Conservation (phyloP, 1,140 invertebrate species). For the Bradynema listronoti region DNA sequence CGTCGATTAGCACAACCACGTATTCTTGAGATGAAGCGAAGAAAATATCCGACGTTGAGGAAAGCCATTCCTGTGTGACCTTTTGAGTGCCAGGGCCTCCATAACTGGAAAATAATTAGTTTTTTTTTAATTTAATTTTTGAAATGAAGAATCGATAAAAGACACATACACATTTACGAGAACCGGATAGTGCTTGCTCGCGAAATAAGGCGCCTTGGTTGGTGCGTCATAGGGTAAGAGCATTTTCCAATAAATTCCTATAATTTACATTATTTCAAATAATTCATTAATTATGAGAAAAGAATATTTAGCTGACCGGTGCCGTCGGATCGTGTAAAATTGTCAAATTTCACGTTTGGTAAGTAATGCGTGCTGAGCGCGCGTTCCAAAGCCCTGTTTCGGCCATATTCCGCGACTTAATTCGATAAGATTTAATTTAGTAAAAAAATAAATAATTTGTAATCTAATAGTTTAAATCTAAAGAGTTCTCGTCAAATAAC, state of each 20-base stretch:
- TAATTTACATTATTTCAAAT: constrained; percentile 3
- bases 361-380: constrained; percentile 31
- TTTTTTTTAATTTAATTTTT: no score
- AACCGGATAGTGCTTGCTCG: constrained; percentile 38
- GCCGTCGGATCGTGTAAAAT: constrained; percentile 39
- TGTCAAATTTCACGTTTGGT: constrained; percentile 41
- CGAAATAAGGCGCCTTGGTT: constrained; percentile 6
- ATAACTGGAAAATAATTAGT: constrained; percentile 26
- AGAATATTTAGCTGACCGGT: constrained; percentile 25
- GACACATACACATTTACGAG: constrained; percentile 37
- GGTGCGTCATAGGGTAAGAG: constrained; percentile 37
- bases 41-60: constrained; percentile 35
- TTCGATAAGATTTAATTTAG: no score
- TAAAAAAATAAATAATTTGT: constrained; percentile 3
- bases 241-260: constrained; percentile 34
- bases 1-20: constrained; percentile 50
- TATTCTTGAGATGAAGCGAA: constrained; percentile 44
- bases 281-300: not conserved
- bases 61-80: constrained; percentile 48
- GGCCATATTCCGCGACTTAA: constrained; percentile 35
- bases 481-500: constrained; percentile 20
- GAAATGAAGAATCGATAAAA: no score
- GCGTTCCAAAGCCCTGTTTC: constrained; percentile 33
- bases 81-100: constrained; percentile 45
- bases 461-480: no score